Base-by-base conservation (phyloP, 2,888 invertebrate genomes). In the Melanotus villosus region DNA sequence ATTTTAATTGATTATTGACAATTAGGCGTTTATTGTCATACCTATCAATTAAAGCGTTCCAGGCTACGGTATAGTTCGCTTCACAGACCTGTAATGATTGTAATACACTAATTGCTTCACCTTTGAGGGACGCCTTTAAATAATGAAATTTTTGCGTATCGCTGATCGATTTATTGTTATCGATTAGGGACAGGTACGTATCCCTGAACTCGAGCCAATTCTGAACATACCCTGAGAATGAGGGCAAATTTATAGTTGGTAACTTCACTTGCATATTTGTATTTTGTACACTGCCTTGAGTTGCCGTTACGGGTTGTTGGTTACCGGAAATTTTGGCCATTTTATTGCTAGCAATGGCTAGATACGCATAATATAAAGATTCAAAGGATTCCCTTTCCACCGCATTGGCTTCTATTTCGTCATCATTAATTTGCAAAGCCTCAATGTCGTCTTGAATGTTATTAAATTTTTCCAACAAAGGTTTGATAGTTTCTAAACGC, bases 11-110 rank as follows among this genome's bases (percentile, higher is more conserved):
- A 6, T 12, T 26, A 7, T 58, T 2, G 7, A 41, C 12, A 0
- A 58, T 58, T n/a, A 41, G 10, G 12, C 23, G 41, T 18, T 32
- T 26, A 14, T 59, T 43, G 14, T 59, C 21, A 14, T 43, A 59
- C 5, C 59, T 3, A 0, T 60, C 60, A 38, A n/a, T n/a, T n/a
- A n/a, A n/a, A n/a, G n/a, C n/a, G n/a, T n/a, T n/a, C n/a, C n/a
- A n/a, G n/a, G n/a, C 57, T 36, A 38, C 14, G 16, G n/a, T n/a
- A 43, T 38, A 38, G 23, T 23, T 32, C 23, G 43, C 16, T 4
- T 26, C 23, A 1, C 38, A 41, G 1, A 45, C 1, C 19, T 21
- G 19, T 6, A 59, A 12, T 2, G 59, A 23, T n/a, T 43, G 7
- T 1, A 59, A 45, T 6, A 45, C 21, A n/a, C 45, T 3, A 4